A percentile compares a stretch with the other conserved stretches of the same genome.
Conservation (phyloP, 2,888 invertebrate genomes). For the Hesperia comma region DNA sequence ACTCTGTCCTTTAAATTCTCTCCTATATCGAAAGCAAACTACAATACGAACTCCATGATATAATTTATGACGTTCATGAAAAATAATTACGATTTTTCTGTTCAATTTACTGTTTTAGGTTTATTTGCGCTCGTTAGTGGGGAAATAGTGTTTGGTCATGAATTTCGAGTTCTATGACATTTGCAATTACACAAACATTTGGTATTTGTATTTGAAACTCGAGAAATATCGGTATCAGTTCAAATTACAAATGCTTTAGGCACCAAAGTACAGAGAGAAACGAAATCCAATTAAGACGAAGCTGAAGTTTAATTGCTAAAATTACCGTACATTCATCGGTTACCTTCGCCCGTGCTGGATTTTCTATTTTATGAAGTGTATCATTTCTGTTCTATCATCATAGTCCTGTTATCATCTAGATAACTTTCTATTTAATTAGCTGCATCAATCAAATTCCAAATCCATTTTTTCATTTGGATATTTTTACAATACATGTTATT, state of each 20-base stretch:
- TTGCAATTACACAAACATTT: conserved; percentile 2
- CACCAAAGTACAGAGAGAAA: conserved; percentile 26
- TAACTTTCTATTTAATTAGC: no score
- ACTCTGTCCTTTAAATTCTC: no score
- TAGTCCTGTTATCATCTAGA: no score
- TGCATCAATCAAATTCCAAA: no score
- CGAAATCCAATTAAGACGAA: conserved; percentile 34
- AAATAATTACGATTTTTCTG: neutral
- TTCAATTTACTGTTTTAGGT: neutral
- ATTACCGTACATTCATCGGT: conserved; percentile 16
- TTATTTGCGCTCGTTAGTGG: neutral
- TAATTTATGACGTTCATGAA: neutral
- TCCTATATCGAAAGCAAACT: no score
- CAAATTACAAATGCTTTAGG: conserved; percentile 29
- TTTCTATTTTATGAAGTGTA: neutral
- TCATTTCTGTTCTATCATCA: neutral
- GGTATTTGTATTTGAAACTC: conserved; percentile 4
- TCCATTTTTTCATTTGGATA: no score
- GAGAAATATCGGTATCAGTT: conserved; percentile 9
- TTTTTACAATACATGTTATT: no score
- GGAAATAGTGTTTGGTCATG: neutral
- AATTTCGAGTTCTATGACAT: neutral
- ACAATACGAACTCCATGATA: no score
- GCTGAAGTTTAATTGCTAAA: conserved; percentile 31
- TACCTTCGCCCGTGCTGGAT: conserved; percentile 3